Evolutionary conservation across 2,113 vertebrate species (phyloP).

Genomic region (Melierax canorus): DNA sequence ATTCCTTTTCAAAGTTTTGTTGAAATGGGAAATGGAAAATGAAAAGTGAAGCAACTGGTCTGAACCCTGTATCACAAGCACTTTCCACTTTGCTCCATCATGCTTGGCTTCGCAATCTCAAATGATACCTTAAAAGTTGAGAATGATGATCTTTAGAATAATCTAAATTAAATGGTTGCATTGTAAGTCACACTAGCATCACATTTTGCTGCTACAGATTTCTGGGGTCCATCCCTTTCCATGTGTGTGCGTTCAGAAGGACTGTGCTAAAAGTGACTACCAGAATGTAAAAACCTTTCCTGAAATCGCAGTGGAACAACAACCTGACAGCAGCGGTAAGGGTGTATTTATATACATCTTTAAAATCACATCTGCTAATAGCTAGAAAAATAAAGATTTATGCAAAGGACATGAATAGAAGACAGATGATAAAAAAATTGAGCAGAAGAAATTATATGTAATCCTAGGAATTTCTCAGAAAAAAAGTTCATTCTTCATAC

Average conservation of each 20-base stretch:
- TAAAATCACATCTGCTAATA: neutral
- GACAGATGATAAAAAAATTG: neutral
- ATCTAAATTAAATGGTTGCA: neutral
- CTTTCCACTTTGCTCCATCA: neutral
- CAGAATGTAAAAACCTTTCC: neutral
- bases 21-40: neutral
- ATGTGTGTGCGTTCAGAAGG: neutral
- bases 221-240: neutral
- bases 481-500: neutral
- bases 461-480: neutral
- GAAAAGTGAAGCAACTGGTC: neutral
- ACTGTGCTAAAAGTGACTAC: neutral
- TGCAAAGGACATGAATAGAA: neutral
- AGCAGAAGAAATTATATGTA: neutral
- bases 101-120: neutral
- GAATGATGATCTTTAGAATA: neutral
- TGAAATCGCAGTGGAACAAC: neutral
- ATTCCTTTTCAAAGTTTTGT: neutral
- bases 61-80: neutral
- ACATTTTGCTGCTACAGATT: neutral
- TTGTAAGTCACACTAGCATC: neutral
- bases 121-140: neutral
- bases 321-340: neutral
- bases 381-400: neutral
- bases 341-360: neutral